phyloP scores from a whole-genome alignment of 2,797 vertebrate species.

The Pachyuromys duprasi region DNA sequence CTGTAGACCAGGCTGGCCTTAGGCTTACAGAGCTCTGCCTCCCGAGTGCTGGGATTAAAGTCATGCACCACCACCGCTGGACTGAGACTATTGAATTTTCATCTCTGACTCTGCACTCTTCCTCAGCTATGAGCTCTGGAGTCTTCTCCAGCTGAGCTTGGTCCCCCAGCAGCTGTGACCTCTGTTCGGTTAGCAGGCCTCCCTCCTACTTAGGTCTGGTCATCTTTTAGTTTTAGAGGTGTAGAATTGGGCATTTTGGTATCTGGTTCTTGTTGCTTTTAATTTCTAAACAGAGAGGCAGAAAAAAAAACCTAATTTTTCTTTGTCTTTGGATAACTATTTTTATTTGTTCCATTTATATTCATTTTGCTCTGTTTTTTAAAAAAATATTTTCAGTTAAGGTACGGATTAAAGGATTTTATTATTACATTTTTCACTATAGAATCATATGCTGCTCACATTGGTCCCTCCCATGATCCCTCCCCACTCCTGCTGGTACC shows the following conservation, averaged over 20 bases:
- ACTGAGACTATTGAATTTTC: not conserved
- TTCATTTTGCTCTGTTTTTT: not conserved
- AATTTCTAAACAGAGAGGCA: slow-evolving; percentile 55
- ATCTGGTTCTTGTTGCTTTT: not conserved
- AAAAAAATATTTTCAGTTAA: not conserved
- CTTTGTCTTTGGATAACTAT: not conserved
- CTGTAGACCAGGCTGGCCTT: not conserved
- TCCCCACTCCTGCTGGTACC: too few species aligned
- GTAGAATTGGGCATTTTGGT: not conserved
- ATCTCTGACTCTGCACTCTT: not conserved
- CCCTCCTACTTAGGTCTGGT: not conserved
- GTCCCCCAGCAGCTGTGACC: not conserved
- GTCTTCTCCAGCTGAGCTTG: not conserved
- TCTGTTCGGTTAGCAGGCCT: not conserved
- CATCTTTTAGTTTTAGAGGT: not conserved
- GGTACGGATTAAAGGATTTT: not conserved
- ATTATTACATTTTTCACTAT: not conserved
- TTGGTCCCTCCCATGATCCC: not conserved
- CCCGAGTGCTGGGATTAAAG: not conserved
- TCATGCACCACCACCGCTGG: not conserved
- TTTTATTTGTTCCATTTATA: not conserved
- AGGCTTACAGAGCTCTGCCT: not conserved
- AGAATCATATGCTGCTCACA: not conserved
- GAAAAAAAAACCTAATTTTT: not conserved
- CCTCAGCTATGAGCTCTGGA: not conserved